Evolutionary conservation across 1,140 invertebrate species (phyloP), one percentile per base, ranked within the genome.

Genomic region (Orussus abietinus): DNA sequence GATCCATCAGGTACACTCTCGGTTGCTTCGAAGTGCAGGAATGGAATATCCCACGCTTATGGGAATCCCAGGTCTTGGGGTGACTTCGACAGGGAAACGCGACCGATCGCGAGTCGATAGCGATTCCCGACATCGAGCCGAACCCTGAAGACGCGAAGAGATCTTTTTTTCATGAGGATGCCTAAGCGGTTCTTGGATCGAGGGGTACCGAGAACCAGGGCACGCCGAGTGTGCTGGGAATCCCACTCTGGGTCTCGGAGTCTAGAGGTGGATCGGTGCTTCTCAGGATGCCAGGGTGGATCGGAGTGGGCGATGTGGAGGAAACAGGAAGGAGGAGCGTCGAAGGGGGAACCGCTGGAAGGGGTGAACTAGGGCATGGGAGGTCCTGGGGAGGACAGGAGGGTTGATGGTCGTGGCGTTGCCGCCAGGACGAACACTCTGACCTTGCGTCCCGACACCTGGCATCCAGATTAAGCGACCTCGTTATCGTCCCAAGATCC

Each of bases 391-490:
- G 42, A 31, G 31, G 47, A 29, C 11, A 36, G 42, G 42, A 30
- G 30, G 28, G 43, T 45, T 34, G 40, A 35, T 62, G 58, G 57
- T 57, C 63, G 52, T 70, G 64, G 62, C 63, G 67, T 70, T 68
- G 65, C 67, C 68, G 67, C 68, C 67, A 65, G 57, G 61, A 67
- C 66, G 66, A 68, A 64, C 66, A 62, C 57, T 69, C 51, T 69
- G 68, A 69, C 64, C 65, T 69, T 69, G 61, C 53, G 50, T 53
- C 53, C 44, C 52, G 38, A 55, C 50, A 42, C 59, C 42, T 33
- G 47, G 47, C 47, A 55, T 49, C 45, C 49, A 50, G 49, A 62
- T 51, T 45, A 51, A 52, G 54, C 48, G 28, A 57, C 50, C 56
- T 45, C 47, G 21, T 31, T 11, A 11, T 12, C 7, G 15, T n/a